Evolutionary conservation across 2,888 invertebrate species (phyloP), one percentile per base, ranked within the genome.

Genomic region (Blastobasis adustella): DNA sequence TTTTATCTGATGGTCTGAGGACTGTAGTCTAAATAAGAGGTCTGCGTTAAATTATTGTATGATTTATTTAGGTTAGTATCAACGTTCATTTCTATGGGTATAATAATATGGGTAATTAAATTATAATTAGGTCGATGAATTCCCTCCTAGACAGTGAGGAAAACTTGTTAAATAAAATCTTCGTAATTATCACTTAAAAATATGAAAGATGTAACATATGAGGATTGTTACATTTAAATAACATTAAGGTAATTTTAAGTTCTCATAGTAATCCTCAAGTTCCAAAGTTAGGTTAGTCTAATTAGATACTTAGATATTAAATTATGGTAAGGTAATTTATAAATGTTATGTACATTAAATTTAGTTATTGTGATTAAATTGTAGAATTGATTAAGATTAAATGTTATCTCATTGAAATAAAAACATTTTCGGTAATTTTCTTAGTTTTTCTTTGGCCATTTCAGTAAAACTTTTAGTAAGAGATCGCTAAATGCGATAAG

Each of bases 231-330:
- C 23, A 23, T 23, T 23, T 23, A 23, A 23, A 23, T 23, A 23
- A 23, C 23, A 23, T 23, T 23, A 23, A 23, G 23, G 23, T 23
- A 23, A 23, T 23, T 23, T 23, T 23, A 23, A 23, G 23, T 23
- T 23, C 23, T 23, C 23, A 23, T 23, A 23, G 23, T 23, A 23
- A 66, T 71, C 71, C 71, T 73, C 66, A 63, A 62, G 69, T 73
- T 76, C 81, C 82, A 82, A 82, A 82, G 82, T 64, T 74, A 68
- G 57, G 58, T 63, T 63, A 55, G 55, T 56, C 59, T 57, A 53
- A 23, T 23, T 23, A 23, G 23, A 23, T 23, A 23, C 23, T 23
- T 23, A 23, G 23, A 23, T 23, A 23, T 23, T 23, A 39, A 54
- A 47, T 53, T 53, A 49, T 58, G 53, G 49, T 40, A 45, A 46